Conservation (phyloP, 2,888 invertebrate genomes). For the Melieria crassipennis region DNA sequence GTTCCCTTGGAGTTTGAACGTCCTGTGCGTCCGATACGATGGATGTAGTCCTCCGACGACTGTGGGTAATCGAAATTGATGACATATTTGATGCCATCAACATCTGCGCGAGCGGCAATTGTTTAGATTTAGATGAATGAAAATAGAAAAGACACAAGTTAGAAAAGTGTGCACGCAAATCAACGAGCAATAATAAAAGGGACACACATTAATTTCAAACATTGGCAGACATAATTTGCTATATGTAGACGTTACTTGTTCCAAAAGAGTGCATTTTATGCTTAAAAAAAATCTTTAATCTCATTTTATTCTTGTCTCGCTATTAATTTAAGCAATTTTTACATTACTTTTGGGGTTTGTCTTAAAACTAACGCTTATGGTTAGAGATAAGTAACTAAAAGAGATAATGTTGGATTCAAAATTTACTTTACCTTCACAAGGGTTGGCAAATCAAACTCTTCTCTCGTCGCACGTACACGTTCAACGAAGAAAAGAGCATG, state of each 20-base stretch:
- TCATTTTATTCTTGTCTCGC: neutral
- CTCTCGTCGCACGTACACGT: slow-evolving; percentile 33
- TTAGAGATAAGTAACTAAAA: slow-evolving; percentile 28
- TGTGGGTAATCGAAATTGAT: slow-evolving; percentile 97
- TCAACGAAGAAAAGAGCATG: slow-evolving; percentile 41
- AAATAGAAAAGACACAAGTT: slow-evolving; percentile 35
- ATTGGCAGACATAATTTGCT: too few species aligned
- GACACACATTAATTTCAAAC: too few species aligned
- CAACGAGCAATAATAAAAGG: neutral
- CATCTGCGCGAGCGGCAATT: slow-evolving; percentile 72
- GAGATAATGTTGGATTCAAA: slow-evolving; percentile 30
- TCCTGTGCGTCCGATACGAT: slow-evolving; percentile 94
- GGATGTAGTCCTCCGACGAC: slow-evolving; percentile 95
- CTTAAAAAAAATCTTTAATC: neutral
- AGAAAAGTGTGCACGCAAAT: slow-evolving; percentile 37
- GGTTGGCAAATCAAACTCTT: slow-evolving; percentile 34
- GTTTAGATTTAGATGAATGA: slow-evolving; percentile 12
- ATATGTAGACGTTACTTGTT: neutral
- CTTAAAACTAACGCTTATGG: slow-evolving; percentile 11
- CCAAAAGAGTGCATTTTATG: slow-evolving; percentile 17
- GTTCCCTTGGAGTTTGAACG: slow-evolving; percentile 88
- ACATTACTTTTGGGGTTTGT: slow-evolving; percentile 3
- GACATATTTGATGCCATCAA: slow-evolving; percentile 95
- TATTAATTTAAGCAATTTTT: slow-evolving; percentile 8
- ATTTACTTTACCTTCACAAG: slow-evolving; percentile 41